Percentiles rank a stretch among this genome's conserved stretches.
Evolutionary conservation across 1,140 invertebrate species (phyloP).

Genomic region (Drosophila elegans): DNA sequence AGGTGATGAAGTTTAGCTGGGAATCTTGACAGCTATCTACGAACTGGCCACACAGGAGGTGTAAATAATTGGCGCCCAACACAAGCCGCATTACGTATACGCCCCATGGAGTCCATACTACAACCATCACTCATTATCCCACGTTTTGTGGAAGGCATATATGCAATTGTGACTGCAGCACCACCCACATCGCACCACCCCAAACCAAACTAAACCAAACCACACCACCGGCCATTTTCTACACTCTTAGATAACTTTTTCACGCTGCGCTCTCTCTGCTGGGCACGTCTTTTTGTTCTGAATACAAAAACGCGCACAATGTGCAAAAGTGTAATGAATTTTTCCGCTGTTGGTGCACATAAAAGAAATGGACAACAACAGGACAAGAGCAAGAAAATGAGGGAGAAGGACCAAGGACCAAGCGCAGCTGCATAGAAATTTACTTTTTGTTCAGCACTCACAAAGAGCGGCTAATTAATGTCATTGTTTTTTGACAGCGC

Average conservation of each 20-base stretch:
- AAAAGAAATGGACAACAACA: slow-evolving; percentile 72
- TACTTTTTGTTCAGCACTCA: slow-evolving; percentile 67
- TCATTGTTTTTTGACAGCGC: slow-evolving; percentile 76
- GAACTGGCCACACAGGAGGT: slow-evolving; percentile 16
- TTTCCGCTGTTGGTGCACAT: slow-evolving; percentile 74
- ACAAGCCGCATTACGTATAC: slow-evolving; percentile 30
- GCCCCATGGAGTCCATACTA: slow-evolving; percentile 18
- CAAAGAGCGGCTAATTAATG: slow-evolving; percentile 78
- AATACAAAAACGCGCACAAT: slow-evolving; percentile 68
- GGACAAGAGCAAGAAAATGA: slow-evolving; percentile 26
- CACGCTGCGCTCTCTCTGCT: slow-evolving; percentile 35
- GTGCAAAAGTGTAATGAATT: slow-evolving; percentile 79
- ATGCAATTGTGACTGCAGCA: slow-evolving; percentile 18
- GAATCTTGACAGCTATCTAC: not conserved
- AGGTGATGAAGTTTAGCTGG: not conserved
- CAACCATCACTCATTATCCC: slow-evolving; percentile 44
- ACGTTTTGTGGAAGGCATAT: slow-evolving; percentile 25
- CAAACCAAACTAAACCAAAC: not conserved
- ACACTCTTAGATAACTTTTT: slow-evolving; percentile 59
- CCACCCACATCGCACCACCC: not conserved
- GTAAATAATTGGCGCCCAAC: slow-evolving; percentile 37
- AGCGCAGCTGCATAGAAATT: slow-evolving; percentile 62
- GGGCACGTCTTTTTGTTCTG: slow-evolving; percentile 60
- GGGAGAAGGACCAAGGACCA: slow-evolving; percentile 15
- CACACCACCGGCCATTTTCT: slow-evolving; percentile 39